Evolutionary conservation across 2,113 vertebrate genomes (phyloP).

Genomic region (Ailuropoda melanoleuca): DNA sequence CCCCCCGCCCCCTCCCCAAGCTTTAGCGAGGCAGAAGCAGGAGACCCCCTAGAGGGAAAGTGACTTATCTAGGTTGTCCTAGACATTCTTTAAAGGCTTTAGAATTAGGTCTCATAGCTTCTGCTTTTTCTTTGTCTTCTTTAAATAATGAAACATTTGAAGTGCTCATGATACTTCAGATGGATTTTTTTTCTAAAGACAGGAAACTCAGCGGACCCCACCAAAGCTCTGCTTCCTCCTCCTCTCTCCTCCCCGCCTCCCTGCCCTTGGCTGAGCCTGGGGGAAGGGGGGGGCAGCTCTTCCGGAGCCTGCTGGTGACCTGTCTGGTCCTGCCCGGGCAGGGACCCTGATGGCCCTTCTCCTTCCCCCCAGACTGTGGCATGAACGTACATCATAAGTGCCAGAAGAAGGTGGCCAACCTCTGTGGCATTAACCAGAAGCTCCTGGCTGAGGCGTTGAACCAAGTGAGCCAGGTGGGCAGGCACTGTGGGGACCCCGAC

Average conservation of each 20-base stretch:
- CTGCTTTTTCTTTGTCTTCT: not conserved
- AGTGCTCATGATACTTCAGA: not conserved
- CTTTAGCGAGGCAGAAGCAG: not conserved
- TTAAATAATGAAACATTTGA: not conserved
- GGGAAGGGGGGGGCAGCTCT: not conserved
- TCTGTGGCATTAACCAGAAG: conserved; percentile 99
- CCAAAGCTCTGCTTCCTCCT: not conserved
- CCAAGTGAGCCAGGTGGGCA: conserved; percentile 94
- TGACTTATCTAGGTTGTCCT: not conserved
- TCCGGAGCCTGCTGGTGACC: not conserved
- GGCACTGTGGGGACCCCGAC: not conserved
- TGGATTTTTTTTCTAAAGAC: not conserved
- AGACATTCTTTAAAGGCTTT: not conserved
- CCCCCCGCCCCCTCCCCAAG: not conserved
- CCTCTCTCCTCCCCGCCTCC: not conserved
- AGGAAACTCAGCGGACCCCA: not conserved
- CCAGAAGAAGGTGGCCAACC: conserved; percentile 97
- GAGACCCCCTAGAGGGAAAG: not conserved
- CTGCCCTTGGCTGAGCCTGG: not conserved
- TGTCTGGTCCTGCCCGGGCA: not conserved
- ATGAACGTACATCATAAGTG: conserved; percentile 99
- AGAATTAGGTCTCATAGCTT: not conserved
- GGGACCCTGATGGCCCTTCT: not conserved
- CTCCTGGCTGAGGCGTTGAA: conserved; percentile 96
- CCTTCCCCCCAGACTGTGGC: conserved; percentile 88